A percentile compares a stretch with the other conserved stretches of the same genome.
phyloP scores from a whole-genome alignment of 2,888 invertebrate genomes.

The Apantesis nais region DNA sequence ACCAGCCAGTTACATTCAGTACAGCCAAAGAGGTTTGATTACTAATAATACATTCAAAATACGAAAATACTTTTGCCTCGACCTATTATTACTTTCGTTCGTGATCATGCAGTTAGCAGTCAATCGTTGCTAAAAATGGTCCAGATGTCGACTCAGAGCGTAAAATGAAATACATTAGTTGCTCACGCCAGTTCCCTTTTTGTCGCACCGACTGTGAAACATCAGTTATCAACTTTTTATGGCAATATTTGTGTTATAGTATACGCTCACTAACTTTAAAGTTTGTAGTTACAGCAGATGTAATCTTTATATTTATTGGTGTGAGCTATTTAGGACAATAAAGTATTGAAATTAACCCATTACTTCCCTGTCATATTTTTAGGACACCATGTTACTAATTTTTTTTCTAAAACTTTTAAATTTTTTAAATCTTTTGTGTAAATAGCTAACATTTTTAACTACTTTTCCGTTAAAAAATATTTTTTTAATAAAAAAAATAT shows the following conservation, averaged over 20 bases:
- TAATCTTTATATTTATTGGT: background rate
- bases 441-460: too few species aligned
- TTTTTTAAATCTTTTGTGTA: too few species aligned
- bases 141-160: slow-evolving; percentile 77
- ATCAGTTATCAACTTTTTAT: slow-evolving; percentile 85
- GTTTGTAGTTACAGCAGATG: background rate
- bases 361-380: too few species aligned
- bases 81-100: slow-evolving; percentile 6
- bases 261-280: slow-evolving; percentile 76
- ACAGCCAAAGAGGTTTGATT: too few species aligned
- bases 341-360: too few species aligned
- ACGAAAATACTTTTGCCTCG: too few species aligned
- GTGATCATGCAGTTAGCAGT: slow-evolving; percentile 50
- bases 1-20: too few species aligned
- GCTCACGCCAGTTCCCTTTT: slow-evolving; percentile 79
- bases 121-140: slow-evolving; percentile 66
- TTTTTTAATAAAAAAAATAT: too few species aligned
- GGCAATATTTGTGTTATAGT: slow-evolving; percentile 83
- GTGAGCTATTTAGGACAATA: background rate
- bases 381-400: too few species aligned
- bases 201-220: slow-evolving; percentile 76
- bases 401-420: too few species aligned
- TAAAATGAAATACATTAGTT: slow-evolving; percentile 83
- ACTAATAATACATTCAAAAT: too few species aligned
- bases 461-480: too few species aligned